Percentiles rank a stretch among this genome's conserved stretches.
Evolutionary conservation across 1,140 invertebrate genomes (phyloP).

Genomic region (Telenomus remus): DNA sequence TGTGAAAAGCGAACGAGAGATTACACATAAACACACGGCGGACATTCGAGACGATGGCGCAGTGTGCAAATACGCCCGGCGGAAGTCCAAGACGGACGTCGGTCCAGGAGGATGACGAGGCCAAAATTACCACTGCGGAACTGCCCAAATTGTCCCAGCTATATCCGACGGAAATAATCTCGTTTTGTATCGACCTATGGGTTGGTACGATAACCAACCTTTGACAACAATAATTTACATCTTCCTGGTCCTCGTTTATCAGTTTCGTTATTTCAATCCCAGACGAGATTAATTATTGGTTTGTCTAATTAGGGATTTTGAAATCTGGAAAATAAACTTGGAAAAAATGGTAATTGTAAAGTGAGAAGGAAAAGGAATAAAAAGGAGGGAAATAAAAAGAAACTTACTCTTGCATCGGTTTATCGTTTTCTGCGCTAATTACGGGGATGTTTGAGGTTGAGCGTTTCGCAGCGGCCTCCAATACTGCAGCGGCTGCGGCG

Average conservation of each 20-base stretch:
- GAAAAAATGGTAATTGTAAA: not conserved
- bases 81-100: conserved; percentile 50
- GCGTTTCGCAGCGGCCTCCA: conserved; percentile 42
- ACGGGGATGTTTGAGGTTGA: conserved; percentile 61
- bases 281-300: too few relatives aligned
- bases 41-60: conserved; percentile 24
- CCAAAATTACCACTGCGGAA: conserved; percentile 63
- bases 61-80: conserved; percentile 34
- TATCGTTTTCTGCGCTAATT: conserved; percentile 66
- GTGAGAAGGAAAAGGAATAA: not conserved
- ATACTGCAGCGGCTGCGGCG: conserved; percentile 51
- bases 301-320: too few relatives aligned
- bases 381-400: conserved; percentile 1
- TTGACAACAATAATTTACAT: conserved; percentile 19
- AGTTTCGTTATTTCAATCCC: conserved; percentile 8
- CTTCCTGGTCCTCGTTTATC: conserved; percentile 6
- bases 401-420: conserved; percentile 64
- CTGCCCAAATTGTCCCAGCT: conserved; percentile 62
- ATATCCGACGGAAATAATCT: conserved; percentile 71
- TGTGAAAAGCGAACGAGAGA: conserved; percentile 18
- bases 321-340: too few relatives aligned
- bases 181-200: conserved; percentile 46
- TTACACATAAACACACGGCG: not conserved
- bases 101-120: conserved; percentile 61
- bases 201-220: not conserved